Base-by-base conservation (phyloP, 1,140 invertebrate species). In the Hycleus cichorii region DNA sequence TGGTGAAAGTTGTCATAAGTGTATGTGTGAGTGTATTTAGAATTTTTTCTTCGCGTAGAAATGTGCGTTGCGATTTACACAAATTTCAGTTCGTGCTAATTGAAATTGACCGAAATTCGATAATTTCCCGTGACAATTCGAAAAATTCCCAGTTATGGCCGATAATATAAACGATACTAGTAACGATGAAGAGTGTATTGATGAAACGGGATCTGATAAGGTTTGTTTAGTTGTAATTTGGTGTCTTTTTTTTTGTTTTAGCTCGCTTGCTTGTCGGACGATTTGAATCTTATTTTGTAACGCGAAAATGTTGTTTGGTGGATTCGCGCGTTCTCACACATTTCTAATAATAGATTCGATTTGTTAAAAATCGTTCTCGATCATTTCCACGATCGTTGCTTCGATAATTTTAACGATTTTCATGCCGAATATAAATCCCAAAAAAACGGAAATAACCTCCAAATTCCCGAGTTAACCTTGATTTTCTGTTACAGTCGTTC, bases 401-500 rank as follows among this genome's bases (percentile, higher is more conserved):
- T 56, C 26, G 11, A 6, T 38, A 56, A 38, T 5, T 32, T 56
- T 11, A 25, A 12, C 5, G 49, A 57, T 32, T 32, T 42, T 44
- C 25, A 39, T 18, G 39, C 27, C 10, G 12, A 18, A 18, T 18
- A 12, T 32, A 39, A 51, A 39, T n/a, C 32, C 18, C 1, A 18
- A 39, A 39, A 54, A 47, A 45, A 47, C 7, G 26, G 11, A 59
- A 47, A 39, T 54, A 57, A 52, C 57, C 18, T 52, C 18, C 18
- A 18, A 38, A 27, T 24, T 48, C 24, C 56, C 40, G 9, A 24
- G 53, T 47, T 49, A 49, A 59, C 50, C 47, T 57, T 62, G 40
- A 62, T 11, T 42, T 59, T 64, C 63, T 58, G 70, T 73, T 77
- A 48, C 70, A 80, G 77, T 78, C 78, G 39, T 76, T 80, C 67